Conservation (phyloP, 2,113 vertebrate genomes). For the Callipepla californica region DNA sequence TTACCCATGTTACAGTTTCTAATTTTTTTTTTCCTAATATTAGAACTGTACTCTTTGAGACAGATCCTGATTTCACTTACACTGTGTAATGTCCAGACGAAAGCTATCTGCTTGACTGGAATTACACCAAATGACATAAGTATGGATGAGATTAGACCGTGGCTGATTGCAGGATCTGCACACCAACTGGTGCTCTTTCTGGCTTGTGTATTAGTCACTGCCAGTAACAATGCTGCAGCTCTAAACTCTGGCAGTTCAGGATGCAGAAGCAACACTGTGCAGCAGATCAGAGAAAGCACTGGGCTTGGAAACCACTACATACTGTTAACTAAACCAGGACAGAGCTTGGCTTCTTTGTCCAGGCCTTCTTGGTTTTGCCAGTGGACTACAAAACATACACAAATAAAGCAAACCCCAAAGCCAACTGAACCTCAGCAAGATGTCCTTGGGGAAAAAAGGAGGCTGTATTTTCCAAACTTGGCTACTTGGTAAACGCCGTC, state of each 20-base stretch:
- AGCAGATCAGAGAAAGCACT: background rate
- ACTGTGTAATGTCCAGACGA: background rate
- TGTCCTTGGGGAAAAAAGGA: background rate
- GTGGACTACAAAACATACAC: background rate
- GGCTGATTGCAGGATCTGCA: background rate
- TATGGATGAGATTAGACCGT: background rate
- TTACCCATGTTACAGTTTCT: background rate
- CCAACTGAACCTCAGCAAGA: background rate
- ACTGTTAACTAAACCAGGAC: background rate
- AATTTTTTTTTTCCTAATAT: background rate
- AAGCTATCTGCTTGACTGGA: background rate
- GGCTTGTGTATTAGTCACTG: conserved; percentile 12
- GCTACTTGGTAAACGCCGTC: background rate
- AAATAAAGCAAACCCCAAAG: background rate
- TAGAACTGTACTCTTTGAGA: background rate
- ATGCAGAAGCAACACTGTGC: background rate
- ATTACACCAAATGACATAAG: background rate
- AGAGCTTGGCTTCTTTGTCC: background rate
- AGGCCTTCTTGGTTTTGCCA: background rate
- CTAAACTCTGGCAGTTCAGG: background rate
- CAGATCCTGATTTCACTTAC: background rate
- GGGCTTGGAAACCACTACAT: background rate
- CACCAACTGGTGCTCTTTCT: conserved; percentile 21
- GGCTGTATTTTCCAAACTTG: accelerated
- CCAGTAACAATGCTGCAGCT: background rate